Conservation (phyloP, 1,140 invertebrate genomes). For the Danaus melanippus region DNA sequence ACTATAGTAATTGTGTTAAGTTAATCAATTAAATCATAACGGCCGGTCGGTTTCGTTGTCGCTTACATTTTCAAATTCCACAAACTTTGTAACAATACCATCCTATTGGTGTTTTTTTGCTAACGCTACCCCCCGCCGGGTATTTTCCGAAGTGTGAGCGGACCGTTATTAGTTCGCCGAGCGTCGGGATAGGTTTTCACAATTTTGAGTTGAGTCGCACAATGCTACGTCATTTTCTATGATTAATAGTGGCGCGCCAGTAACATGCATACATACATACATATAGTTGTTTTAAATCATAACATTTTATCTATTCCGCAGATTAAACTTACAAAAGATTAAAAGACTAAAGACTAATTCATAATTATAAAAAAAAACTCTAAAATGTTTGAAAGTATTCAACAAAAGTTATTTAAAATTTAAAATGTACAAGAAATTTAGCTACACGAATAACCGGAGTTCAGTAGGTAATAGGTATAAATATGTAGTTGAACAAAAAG, state of each 20-base stretch:
- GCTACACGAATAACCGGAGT: too few relatives aligned
- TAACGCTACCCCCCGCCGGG: slow-evolving; percentile 52
- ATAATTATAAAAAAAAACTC: not conserved
- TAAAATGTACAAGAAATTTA: not conserved
- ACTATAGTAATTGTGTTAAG: too few relatives aligned
- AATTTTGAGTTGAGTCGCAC: slow-evolving; percentile 65
- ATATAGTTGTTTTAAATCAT: slow-evolving; percentile 19
- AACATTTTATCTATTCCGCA: slow-evolving; percentile 17
- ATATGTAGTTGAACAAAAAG: too few relatives aligned
- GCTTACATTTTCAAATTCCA: slow-evolving; percentile 14
- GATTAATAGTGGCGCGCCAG: slow-evolving; percentile 64
- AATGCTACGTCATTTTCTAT: slow-evolving; percentile 65
- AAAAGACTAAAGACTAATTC: not conserved
- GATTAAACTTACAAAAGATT: not conserved
- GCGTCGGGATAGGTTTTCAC: slow-evolving; percentile 65
- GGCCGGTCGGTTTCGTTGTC: slow-evolving; percentile 6
- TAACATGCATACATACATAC: slow-evolving; percentile 22
- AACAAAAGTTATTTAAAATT: not conserved
- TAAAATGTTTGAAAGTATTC: not conserved
- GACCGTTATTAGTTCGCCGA: slow-evolving; percentile 60
- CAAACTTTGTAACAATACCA: slow-evolving; percentile 19
- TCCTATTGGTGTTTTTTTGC: slow-evolving; percentile 25
- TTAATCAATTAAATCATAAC: not conserved
- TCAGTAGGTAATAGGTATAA: too few relatives aligned
- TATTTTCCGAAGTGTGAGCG: slow-evolving; percentile 61